These are phyloP conservation scores for Oryzias javanicus DNA, from an alignment of 2,113 vertebrate genomes.

Conservation along the genomic window DNA sequence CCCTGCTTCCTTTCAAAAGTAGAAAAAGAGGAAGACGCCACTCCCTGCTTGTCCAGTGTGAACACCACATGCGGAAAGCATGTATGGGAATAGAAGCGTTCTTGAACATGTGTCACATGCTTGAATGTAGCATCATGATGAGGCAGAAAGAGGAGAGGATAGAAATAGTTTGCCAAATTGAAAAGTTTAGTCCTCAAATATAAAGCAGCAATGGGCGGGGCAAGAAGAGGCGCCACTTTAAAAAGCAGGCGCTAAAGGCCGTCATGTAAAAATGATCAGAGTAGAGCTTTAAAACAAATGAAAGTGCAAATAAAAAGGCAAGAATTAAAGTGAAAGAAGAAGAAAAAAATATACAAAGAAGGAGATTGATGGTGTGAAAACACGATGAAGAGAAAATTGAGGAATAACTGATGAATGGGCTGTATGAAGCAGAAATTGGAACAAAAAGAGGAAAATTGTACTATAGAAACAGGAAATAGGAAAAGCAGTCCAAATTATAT, in stretches of 20 bases:
- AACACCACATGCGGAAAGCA: no score
- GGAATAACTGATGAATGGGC: not conserved
- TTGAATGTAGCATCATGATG: no score
- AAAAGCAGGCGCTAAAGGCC: not conserved
- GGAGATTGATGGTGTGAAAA: not conserved
- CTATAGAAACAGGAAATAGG: not conserved
- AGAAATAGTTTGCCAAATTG: no score
- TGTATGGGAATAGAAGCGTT: no score
- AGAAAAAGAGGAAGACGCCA: no score
- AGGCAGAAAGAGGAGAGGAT: no score
- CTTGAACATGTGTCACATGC: no score
- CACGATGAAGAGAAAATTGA: not conserved
- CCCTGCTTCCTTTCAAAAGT: no score
- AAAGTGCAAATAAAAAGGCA: not conserved
- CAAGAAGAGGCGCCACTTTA: constrained; percentile 8
- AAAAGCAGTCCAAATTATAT: not conserved
- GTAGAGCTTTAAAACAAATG: not conserved
- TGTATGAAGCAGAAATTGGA: not conserved
- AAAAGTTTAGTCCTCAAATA: no score
- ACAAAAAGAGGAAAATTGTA: not conserved
- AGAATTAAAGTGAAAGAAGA: not conserved
- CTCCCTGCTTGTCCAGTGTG: no score
- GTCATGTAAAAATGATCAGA: not conserved
- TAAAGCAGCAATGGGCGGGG: not conserved
- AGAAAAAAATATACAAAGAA: not conserved